phyloP scores from a whole-genome alignment of 2,113 vertebrate genomes.

The Nycticryphes semicollaris region DNA sequence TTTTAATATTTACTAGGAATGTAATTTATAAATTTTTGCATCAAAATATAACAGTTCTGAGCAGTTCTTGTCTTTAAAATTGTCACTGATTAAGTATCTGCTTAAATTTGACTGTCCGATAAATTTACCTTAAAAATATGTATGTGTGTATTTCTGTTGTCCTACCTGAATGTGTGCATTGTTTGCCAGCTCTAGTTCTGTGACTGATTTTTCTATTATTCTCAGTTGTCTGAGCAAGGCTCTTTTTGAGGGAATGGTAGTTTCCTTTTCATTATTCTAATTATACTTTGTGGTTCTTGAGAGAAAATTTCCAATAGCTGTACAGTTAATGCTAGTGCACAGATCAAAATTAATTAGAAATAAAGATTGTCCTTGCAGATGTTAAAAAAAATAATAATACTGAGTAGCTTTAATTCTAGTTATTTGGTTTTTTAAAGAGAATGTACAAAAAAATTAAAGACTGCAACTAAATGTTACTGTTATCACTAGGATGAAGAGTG shows the following conservation, averaged over 20 bases:
- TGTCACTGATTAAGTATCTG: neutral
- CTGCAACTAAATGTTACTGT: neutral
- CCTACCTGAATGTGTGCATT: neutral
- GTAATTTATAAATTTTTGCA: neutral
- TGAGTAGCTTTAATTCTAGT: neutral
- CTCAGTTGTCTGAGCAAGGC: neutral
- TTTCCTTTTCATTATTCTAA: neutral
- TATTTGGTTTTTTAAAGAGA: neutral
- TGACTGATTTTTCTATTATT: neutral
- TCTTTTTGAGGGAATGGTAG: neutral
- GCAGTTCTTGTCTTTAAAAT: neutral
- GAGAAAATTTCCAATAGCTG: neutral
- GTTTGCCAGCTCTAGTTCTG: neutral
- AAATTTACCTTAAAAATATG: neutral
- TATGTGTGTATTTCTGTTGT: neutral
- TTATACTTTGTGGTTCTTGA: neutral
- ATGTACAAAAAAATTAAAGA: neutral
- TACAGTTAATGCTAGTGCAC: neutral
- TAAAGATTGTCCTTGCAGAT: neutral
- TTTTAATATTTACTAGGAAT: neutral
- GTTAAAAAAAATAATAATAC: neutral
- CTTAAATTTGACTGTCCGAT: neutral
- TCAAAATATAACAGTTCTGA: neutral
- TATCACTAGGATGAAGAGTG: constrained; percentile 92
- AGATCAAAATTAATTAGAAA: neutral